Base-by-base conservation (phyloP, 2,113 vertebrate species). In the Eptesicus fuscus region DNA sequence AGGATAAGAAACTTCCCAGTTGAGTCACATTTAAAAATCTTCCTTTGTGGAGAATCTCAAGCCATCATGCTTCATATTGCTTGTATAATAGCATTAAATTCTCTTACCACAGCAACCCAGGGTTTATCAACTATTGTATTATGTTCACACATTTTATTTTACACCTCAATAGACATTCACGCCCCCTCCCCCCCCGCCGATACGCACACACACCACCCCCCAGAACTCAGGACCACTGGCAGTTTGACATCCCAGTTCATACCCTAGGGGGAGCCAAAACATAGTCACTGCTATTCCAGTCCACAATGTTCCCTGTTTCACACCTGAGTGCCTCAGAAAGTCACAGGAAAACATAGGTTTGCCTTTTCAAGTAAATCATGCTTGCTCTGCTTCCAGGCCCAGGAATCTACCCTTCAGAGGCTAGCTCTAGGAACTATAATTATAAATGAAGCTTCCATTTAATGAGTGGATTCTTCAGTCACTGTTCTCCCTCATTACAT, bases 251-350 rank as follows among this genome's bases (percentile, higher is more conserved):
- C 80, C 40, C 59, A 76, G 42, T 70, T 77, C 61, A 79, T 70
- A 77, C 83, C 76, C 78, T 89, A 94, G 83, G 49, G 91, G 86
- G 67, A 96, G 67, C 78, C 73, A 86, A 92, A 95, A 95, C 77
- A 74, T 70, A 88, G n/a, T 88, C 8, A 2, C 56, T 74, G 88
- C 83, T 30, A 59, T 86, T 9, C 30, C 7, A 35, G 23, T 53
- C 53, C 42, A 94, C 73, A 63, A 73, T 22, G 49, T 88, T 91
- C 76, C 56, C 69, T 63, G 22, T 51, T 42, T 74, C 49, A 73
- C 74, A 67, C 28, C 32, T 69, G 7, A 37, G 14, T 88, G 35
- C 53, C 67, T 79, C 78, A 40, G 53, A 84, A 71, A 76, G 71
- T 67, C 77, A 56, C 17, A 37, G n/a, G 23, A 94, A 87, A 85